Conservation (phyloP, 2,888 invertebrate species). For the Maniola hyperantus region DNA sequence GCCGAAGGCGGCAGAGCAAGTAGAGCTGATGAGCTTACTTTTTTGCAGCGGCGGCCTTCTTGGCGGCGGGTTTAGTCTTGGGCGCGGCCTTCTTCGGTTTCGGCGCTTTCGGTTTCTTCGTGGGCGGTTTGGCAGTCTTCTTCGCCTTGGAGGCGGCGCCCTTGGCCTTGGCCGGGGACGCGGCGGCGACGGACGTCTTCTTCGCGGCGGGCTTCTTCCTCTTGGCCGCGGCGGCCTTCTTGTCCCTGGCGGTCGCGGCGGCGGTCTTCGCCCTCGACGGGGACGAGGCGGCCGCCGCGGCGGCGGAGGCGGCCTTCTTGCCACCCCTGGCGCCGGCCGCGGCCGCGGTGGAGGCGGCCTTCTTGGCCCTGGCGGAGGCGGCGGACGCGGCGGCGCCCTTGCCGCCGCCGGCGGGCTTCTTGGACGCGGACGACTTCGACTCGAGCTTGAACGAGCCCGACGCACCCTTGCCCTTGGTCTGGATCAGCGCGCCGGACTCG, state of each 20-base stretch:
- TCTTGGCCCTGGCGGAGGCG: too few relatives aligned
- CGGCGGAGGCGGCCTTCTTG: too few relatives aligned
- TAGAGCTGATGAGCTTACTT: neutral
- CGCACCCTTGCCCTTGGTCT: too few relatives aligned
- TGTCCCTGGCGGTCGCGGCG: too few relatives aligned
- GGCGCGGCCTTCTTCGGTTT: constrained; percentile 58
- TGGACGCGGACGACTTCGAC: too few relatives aligned
- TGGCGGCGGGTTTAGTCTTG: constrained; percentile 42
- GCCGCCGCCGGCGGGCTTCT: too few relatives aligned
- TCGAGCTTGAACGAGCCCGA: too few relatives aligned
- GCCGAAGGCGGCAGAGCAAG: neutral
- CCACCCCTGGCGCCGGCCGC: too few relatives aligned
- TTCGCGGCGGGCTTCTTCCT: constrained; percentile 48
- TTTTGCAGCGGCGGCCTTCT: constrained; percentile 34
- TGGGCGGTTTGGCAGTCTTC: constrained; percentile 56
- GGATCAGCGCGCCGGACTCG: constrained; percentile 36
- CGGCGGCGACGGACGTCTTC: constrained; percentile 41
- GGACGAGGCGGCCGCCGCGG: too few relatives aligned
- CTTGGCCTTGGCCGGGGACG: constrained; percentile 43
- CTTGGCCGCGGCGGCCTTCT: constrained; percentile 33
- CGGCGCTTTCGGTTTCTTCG: constrained; percentile 62
- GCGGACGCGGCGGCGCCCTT: too few relatives aligned
- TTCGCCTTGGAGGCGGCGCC: constrained; percentile 54
- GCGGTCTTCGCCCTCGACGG: too few relatives aligned
- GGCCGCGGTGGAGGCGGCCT: too few relatives aligned